Conservation (phyloP, 2,888 invertebrate genomes). For the Lochmaea crataegi region DNA sequence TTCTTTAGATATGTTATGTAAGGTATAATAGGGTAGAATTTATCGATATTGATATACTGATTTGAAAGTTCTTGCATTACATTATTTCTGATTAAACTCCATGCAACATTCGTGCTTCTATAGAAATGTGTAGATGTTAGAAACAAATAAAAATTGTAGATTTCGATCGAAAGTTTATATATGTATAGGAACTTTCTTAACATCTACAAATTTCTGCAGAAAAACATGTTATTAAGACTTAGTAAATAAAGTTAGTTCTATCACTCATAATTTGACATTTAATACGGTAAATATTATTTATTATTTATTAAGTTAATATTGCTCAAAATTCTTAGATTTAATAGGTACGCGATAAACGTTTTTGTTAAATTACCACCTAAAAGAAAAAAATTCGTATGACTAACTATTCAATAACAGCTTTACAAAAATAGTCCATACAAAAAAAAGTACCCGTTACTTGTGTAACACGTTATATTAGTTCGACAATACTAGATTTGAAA, state of each 20-base stretch:
- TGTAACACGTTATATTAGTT: background rate
- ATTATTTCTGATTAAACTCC: conserved; percentile 36
- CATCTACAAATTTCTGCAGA: conserved; percentile 39
- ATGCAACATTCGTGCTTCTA: conserved; percentile 35
- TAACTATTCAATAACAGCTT: background rate
- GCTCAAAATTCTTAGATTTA: conserved; percentile 59
- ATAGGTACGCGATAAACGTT: conserved; percentile 45
- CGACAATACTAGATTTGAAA: background rate
- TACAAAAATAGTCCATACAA: background rate
- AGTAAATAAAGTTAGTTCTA: conserved; percentile 55
- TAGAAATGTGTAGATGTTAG: conserved; percentile 34
- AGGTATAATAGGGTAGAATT: background rate
- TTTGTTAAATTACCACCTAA: conserved; percentile 47
- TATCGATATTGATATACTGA: conserved; percentile 25
- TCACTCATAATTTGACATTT: conserved; percentile 65
- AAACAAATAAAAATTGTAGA: conserved; percentile 16
- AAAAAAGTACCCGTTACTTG: background rate
- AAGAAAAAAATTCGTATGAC: conserved; percentile 22
- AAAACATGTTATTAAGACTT: conserved; percentile 40
- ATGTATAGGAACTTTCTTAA: conserved; percentile 22
- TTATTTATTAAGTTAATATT: conserved; percentile 61
- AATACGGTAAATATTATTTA: conserved; percentile 56
- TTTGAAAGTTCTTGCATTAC: conserved; percentile 26
- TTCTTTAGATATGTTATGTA: conserved; percentile 1
- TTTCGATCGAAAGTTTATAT: conserved; percentile 19